Percentiles rank a stretch among this genome's conserved stretches.
Evolutionary conservation across 2,113 vertebrate species (phyloP).

Genomic region (Pimephales promelas): DNA sequence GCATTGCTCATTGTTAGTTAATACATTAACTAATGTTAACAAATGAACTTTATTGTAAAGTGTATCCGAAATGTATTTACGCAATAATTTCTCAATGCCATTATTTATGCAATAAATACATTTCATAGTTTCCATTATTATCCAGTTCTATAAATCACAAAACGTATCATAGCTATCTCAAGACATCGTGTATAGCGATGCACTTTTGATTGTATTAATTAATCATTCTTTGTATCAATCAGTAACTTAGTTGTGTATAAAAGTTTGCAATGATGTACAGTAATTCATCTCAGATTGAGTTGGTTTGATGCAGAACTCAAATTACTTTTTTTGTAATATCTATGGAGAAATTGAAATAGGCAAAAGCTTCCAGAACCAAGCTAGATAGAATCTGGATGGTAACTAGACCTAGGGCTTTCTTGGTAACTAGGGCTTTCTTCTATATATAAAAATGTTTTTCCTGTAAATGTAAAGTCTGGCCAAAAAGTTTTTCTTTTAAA

Average conservation of each 20-base stretch:
- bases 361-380: neutral
- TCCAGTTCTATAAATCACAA: neutral
- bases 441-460: neutral
- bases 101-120: neutral
- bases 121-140: neutral
- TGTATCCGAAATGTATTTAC: no score
- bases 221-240: neutral
- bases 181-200: no score
- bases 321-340: neutral
- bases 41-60: no score
- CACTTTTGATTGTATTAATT: neutral
- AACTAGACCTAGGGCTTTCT: no score
- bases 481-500: neutral
- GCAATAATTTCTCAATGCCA: neutral
- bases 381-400: neutral
- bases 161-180: no score
- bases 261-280: no score
- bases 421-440: no score
- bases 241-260: neutral
- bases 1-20: no score
- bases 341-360: neutral
- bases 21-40: no score
- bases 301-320: neutral
- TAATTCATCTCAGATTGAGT: no score
- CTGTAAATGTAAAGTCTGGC: neutral